These are phyloP conservation scores for Hemitrygon akajei DNA, from an alignment of 2,797 vertebrate genomes.

Conservation along the genomic window DNA sequence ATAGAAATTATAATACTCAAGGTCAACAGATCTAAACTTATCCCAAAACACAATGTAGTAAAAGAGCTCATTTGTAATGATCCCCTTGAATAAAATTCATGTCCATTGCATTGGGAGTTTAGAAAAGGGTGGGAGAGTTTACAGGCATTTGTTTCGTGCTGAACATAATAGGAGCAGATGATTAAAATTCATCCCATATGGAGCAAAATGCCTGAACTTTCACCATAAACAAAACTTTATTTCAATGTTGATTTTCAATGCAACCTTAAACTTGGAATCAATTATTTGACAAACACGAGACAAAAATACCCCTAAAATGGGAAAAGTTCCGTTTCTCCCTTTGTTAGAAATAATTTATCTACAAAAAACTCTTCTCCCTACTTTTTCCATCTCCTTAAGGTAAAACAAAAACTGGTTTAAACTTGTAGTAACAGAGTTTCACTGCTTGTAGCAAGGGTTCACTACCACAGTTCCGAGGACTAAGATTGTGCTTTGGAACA, in stretches of 20 bases:
- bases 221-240: not conserved
- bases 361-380: not conserved
- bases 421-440: not conserved
- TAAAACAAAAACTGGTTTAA: not conserved
- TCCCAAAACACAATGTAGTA: slow-evolving; percentile 17
- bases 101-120: not conserved
- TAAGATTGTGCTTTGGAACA: not conserved
- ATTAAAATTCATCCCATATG: not conserved
- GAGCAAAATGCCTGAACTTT: not conserved
- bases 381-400: not conserved
- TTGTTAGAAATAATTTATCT: not conserved
- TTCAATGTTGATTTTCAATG: not conserved
- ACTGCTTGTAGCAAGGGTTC: no score
- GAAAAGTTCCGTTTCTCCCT: not conserved
- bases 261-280: not conserved
- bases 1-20: not conserved
- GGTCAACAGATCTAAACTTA: not conserved
- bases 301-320: not conserved
- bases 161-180: not conserved
- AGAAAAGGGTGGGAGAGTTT: not conserved
- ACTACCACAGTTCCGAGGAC: not conserved
- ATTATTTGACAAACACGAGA: not conserved
- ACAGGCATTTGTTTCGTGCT: not conserved
- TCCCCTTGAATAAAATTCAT: not conserved
- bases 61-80: not conserved